Percentiles rank a stretch among this genome's conserved stretches.
Evolutionary conservation across 1,140 invertebrate genomes (phyloP).

Genomic region (Zaprionus nigranus): DNA sequence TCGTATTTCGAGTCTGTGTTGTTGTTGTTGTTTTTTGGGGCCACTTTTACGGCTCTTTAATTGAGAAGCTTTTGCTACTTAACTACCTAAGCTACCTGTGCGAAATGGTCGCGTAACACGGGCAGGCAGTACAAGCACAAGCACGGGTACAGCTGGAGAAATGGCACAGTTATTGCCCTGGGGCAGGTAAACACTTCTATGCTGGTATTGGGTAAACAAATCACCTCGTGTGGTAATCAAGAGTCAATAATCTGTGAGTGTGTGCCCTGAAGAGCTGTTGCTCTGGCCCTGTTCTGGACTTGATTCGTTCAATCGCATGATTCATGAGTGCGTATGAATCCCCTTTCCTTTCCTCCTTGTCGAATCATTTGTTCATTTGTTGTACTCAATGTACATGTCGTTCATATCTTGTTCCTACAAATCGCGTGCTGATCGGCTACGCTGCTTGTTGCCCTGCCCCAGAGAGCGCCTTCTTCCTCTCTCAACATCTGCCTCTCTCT

Average conservation of each 20-base stretch:
- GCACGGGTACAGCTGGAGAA: conserved; percentile 35
- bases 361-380: conserved; percentile 59
- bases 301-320: conserved; percentile 68
- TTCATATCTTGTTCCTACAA: conserved; percentile 79
- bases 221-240: conserved; percentile 67
- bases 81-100: conserved; percentile 9
- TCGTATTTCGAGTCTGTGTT: conserved; percentile 19
- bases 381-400: conserved; percentile 78
- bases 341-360: background rate
- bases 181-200: conserved; percentile 43
- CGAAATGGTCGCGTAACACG: conserved; percentile 60
- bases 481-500: conserved; percentile 18
- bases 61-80: conserved; percentile 33
- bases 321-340: conserved; percentile 62
- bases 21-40: conserved; percentile 19
- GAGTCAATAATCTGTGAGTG: conserved; percentile 59
- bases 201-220: conserved; percentile 54
- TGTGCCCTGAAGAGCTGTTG: conserved; percentile 8
- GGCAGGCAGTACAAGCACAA: conserved; percentile 27
- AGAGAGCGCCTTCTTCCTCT: conserved; percentile 19
- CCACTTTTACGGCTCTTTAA: conserved; percentile 73
- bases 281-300: conserved; percentile 44
- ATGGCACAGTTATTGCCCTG: conserved; percentile 62
- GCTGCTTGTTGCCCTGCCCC: conserved; percentile 19
- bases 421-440: conserved; percentile 74